Evolutionary conservation across 2,113 vertebrate genomes (phyloP).

Genomic region (Rafetus swinhoei): DNA sequence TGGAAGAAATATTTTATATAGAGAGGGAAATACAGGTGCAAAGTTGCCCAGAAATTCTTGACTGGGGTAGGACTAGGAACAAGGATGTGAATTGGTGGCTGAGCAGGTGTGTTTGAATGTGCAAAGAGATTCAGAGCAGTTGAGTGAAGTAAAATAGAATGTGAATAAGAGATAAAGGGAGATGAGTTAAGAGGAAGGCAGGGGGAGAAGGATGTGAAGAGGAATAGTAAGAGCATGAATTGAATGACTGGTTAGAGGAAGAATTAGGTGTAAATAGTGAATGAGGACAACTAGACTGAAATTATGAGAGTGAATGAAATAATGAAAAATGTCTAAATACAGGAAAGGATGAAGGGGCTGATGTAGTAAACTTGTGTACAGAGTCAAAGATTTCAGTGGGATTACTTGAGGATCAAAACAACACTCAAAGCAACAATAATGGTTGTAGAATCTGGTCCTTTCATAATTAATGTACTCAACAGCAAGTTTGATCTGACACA

Average conservation of each 20-base stretch:
- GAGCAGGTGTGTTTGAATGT: neutral
- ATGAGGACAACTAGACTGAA: neutral
- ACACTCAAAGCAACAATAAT: neutral
- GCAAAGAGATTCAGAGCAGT: neutral
- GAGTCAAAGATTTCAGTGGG: rapidly evolving
- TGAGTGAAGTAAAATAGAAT: neutral
- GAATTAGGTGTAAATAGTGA: neutral
- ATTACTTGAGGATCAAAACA: neutral
- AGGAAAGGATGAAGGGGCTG: rapidly evolving
- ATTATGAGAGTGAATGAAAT: neutral
- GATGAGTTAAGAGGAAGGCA: neutral
- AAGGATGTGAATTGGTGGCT: neutral
- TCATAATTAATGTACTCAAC: neutral
- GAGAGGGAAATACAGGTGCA: rapidly evolving
- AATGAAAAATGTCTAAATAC: rapidly evolving
- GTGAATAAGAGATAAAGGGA: neutral
- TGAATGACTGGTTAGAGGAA: neutral
- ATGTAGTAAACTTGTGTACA: rapidly evolving
- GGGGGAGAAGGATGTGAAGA: neutral
- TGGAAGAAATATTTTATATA: neutral
- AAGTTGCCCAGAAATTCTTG: neutral
- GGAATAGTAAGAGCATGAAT: neutral
- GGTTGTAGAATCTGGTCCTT: rapidly evolving
- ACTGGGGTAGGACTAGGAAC: neutral
- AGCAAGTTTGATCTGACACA: neutral